Evolutionary conservation across 1,140 invertebrate species (phyloP).

Genomic region (Drosophila truncata): DNA sequence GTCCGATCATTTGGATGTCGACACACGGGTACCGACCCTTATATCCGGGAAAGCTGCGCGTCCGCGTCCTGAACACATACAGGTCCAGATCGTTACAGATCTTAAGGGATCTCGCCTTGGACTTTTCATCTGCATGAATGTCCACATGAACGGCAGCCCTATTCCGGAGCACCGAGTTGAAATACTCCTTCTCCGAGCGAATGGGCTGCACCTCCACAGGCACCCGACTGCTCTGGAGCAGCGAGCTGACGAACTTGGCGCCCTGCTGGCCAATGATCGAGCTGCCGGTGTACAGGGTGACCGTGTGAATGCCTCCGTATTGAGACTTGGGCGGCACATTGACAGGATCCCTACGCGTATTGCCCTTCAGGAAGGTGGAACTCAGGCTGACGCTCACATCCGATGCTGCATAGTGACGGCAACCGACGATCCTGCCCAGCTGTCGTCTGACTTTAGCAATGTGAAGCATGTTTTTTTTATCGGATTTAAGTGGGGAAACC

Average conservation of each 20-base stretch:
- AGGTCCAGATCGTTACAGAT: constrained; percentile 71
- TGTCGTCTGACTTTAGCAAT: not conserved
- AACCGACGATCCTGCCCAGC: not conserved
- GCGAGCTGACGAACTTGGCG: constrained; percentile 55
- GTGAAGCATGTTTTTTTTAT: constrained; percentile 21
- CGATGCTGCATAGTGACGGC: not conserved
- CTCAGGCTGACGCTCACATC: not conserved
- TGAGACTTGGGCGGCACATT: constrained; percentile 49
- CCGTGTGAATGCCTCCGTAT: constrained; percentile 65
- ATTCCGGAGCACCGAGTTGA: constrained; percentile 67
- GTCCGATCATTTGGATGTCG: constrained; percentile 59
- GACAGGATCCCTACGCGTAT: constrained; percentile 3
- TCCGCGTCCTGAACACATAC: constrained; percentile 53
- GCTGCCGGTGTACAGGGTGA: constrained; percentile 62
- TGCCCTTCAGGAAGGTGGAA: constrained; percentile 39
- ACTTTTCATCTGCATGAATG: constrained; percentile 43
- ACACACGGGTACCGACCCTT: constrained; percentile 60
- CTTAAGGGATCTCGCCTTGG: constrained; percentile 55
- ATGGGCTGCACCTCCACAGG: constrained; percentile 65
- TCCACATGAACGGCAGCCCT: constrained; percentile 69
- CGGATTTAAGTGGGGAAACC: constrained; percentile 4
- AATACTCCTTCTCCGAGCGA: constrained; percentile 49
- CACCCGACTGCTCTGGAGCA: constrained; percentile 59
- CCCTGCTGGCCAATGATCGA: constrained; percentile 65
- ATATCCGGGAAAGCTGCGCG: constrained; percentile 67